Evolutionary conservation across 2,888 invertebrate species (phyloP), one percentile per base, ranked within the genome.

Genomic region (Plagiodera versicolora): DNA sequence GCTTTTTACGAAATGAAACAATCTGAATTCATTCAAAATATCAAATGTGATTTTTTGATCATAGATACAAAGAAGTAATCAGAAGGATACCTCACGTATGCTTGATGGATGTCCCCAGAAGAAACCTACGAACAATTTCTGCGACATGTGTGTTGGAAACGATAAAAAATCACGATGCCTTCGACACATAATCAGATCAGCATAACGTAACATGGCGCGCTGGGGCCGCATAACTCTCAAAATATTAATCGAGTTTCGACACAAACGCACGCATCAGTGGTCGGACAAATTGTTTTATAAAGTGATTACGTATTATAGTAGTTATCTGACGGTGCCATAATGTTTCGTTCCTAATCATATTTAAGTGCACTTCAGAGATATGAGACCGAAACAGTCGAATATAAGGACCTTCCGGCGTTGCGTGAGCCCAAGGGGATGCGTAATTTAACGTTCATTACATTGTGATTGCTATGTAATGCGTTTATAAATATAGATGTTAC

Each of bases 231-330:
- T 70, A 72, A 77, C 76, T 75, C 78, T 78, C 67, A 65, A 79
- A 80, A 80, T 80, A 80, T 79, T 81, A 81, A 81, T 81, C 77
- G 79, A 80, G 78, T 78, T 79, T 77, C 77, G 73, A 74, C 78
- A 78, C 79, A 81, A 82, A 81, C 79, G 79, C 86, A 86, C 87
- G 89, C 88, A 86, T 86, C 87, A 86, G 81, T 83, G 84, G 83
- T 83, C 83, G 84, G 83, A 86, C 88, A 89, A 89, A 89, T 89
- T 89, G 89, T 87, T 87, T 87, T 85, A 86, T 89, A 89, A 89
- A 87, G 86, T 88, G 88, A 89, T 89, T 89, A 89, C 85, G 83
- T 84, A 83, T 79, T 80, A 82, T 81, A 80, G 81, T 78, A 77
- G 81, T 76, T 78, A 79, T 79, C 79, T 76, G 75, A 73, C 71